Conservation (phyloP, 2,113 vertebrate species). For the Ammodramus savannarum region DNA sequence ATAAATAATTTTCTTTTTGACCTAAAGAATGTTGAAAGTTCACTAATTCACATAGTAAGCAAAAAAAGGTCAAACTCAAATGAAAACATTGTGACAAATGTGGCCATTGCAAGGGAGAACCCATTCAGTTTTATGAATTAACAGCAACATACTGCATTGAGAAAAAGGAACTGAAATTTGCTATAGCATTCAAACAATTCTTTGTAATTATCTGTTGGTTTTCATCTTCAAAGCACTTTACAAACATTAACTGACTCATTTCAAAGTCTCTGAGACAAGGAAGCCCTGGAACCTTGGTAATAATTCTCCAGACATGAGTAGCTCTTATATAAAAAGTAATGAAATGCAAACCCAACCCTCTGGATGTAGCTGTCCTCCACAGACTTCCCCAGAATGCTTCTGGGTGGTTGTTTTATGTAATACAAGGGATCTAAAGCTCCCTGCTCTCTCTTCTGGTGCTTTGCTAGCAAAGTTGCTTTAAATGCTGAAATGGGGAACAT, state of each 20-base stretch:
- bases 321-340: slow-evolving; percentile 46
- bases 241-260: slow-evolving; percentile 5
- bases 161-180: slow-evolving; percentile 11
- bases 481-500: neutral
- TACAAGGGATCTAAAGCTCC: neutral
- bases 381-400: neutral
- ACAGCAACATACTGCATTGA: neutral
- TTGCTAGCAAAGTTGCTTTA: neutral
- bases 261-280: neutral
- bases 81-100: slow-evolving; percentile 47
- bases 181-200: neutral
- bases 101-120: slow-evolving; percentile 15
- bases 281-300: slow-evolving; percentile 24
- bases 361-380: slow-evolving; percentile 2
- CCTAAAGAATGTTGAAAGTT: neutral
- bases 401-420: slow-evolving; percentile 29
- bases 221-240: slow-evolving; percentile 39
- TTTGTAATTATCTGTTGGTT: slow-evolving; percentile 17
- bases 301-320: slow-evolving; percentile 41
- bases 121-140: slow-evolving; percentile 32
- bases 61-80: slow-evolving; percentile 7
- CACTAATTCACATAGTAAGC: neutral
- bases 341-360: slow-evolving; percentile 30
- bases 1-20: neutral
- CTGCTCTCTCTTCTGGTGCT: neutral